Evolutionary conservation across 2,888 invertebrate genomes (phyloP).

Genomic region (Drosophila nr. perissopoda): DNA sequence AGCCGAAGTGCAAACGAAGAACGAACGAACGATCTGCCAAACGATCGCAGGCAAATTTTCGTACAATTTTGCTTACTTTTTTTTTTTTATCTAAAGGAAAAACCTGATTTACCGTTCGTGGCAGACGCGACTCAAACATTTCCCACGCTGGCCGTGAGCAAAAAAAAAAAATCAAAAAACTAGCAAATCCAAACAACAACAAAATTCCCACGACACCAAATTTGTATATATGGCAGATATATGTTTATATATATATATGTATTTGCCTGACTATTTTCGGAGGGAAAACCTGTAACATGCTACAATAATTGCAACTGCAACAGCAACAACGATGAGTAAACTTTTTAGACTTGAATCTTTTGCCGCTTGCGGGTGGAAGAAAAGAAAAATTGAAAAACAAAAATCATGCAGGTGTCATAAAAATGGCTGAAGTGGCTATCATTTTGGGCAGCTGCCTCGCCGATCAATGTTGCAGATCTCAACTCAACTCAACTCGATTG

Average conservation of each 20-base stretch:
- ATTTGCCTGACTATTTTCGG: slow-evolving; percentile 43
- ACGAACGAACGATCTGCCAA: slow-evolving; percentile 56
- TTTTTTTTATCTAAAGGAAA: slow-evolving; percentile 63
- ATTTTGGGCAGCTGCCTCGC: slow-evolving; percentile 32
- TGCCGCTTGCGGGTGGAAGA: slow-evolving; percentile 59
- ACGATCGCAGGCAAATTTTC: slow-evolving; percentile 76
- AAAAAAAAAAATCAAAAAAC: slow-evolving; percentile 50
- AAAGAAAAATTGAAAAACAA: slow-evolving; percentile 35
- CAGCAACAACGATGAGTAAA: slow-evolving; percentile 41
- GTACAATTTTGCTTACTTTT: slow-evolving; percentile 37
- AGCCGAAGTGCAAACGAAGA: slow-evolving; percentile 26
- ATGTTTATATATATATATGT: slow-evolving; percentile 41
- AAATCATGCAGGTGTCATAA: slow-evolving; percentile 80
- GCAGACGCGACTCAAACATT: slow-evolving; percentile 66
- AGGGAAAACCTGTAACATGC: slow-evolving; percentile 69
- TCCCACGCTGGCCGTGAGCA: slow-evolving; percentile 73
- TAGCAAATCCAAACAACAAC: slow-evolving; percentile 32
- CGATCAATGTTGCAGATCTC: slow-evolving; percentile 37
- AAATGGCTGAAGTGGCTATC: slow-evolving; percentile 47
- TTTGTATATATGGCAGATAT: slow-evolving; percentile 73
- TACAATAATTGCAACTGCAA: slow-evolving; percentile 63
- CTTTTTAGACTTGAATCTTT: slow-evolving; percentile 21
- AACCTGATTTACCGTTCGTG: slow-evolving; percentile 79
- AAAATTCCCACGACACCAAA: slow-evolving; percentile 82
- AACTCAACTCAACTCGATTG: slow-evolving; percentile 6